Percentiles rank a stretch among this genome's conserved stretches.
These are phyloP conservation scores for Scolopax bukidnonensis DNA, from an alignment of 2,797 vertebrate species.

Conservation along the genomic window DNA sequence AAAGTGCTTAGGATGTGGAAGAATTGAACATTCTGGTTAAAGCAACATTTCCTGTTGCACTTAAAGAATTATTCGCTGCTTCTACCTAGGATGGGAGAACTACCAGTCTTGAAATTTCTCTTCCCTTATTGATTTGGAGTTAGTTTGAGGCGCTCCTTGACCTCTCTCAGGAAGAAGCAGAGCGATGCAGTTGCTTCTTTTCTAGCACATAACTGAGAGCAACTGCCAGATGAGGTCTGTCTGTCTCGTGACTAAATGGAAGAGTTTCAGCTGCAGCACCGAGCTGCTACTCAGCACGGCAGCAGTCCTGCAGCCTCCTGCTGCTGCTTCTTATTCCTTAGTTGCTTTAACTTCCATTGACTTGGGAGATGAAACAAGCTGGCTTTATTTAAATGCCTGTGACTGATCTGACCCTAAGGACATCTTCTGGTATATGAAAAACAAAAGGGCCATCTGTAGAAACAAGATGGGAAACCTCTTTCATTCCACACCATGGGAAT, in stretches of 20 bases:
- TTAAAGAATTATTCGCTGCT: slow-evolving; percentile 23
- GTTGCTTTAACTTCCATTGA: background rate
- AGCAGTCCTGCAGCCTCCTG: background rate
- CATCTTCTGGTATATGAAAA: background rate
- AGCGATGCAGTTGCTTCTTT: background rate
- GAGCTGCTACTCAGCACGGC: background rate
- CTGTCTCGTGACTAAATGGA: background rate
- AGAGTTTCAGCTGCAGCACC: background rate
- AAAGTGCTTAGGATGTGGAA: slow-evolving; percentile 34
- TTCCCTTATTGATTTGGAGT: background rate
- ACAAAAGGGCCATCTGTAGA: background rate
- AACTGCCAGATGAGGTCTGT: background rate
- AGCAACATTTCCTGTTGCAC: slow-evolving; percentile 27
- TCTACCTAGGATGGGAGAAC: background rate
- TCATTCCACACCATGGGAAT: background rate
- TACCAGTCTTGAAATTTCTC: background rate
- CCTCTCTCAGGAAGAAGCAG: background rate
- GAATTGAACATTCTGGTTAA: slow-evolving; percentile 14
- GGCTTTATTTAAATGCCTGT: background rate
- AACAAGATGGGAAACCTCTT: background rate
- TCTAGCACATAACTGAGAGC: background rate
- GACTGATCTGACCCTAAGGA: background rate
- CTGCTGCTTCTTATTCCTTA: background rate
- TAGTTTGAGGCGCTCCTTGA: background rate
- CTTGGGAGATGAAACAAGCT: background rate